Conservation (phyloP, 2,113 vertebrate genomes). For the Cephalophus harveyi region DNA sequence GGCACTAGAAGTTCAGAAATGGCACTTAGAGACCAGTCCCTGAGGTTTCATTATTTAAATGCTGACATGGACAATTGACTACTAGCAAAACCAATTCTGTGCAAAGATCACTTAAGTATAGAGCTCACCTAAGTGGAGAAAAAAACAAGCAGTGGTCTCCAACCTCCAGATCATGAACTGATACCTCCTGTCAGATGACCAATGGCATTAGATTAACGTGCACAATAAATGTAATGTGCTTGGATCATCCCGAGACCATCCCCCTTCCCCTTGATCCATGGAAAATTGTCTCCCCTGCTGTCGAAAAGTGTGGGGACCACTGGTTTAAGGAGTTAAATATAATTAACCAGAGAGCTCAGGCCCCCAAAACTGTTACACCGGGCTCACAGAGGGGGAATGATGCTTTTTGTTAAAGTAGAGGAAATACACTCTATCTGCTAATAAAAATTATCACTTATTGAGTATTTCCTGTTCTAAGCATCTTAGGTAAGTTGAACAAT, state of each 20-base stretch:
- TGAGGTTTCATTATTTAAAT: not conserved
- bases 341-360: not conserved
- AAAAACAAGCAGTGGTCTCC: not conserved
- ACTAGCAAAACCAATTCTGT: not conserved
- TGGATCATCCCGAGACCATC: not conserved
- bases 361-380: not conserved
- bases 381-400: not conserved
- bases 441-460: not conserved
- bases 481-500: not conserved
- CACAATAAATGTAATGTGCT: not conserved
- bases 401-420: not conserved
- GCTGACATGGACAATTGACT: not conserved
- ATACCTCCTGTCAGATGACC: not conserved
- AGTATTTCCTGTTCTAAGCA: not conserved
- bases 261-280: not conserved
- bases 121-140: not conserved
- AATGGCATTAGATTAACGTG: not conserved
- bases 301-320: not conserved
- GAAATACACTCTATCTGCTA: not conserved
- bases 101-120: not conserved
- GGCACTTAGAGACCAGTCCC: not conserved
- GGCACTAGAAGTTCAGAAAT: not conserved
- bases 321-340: constrained; percentile 8
- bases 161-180: not conserved
- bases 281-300: not conserved